Percentiles rank a stretch among this genome's conserved stretches.
Conservation (phyloP, 2,797 vertebrate species). For the Sebastes miniatus region DNA sequence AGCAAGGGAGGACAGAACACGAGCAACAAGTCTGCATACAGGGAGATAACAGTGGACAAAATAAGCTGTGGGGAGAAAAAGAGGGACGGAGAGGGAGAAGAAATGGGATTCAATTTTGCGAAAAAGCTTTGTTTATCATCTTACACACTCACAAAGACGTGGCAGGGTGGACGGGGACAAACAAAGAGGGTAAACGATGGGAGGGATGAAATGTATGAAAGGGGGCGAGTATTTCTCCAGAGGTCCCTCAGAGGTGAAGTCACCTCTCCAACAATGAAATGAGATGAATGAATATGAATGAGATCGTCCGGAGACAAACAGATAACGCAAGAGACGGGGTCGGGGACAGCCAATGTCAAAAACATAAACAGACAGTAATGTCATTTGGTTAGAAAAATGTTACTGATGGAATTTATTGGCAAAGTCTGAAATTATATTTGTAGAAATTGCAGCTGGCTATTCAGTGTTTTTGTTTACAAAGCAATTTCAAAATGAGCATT, state of each 20-base stretch:
- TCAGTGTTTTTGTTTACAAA: constrained; percentile 44
- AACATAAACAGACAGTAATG: constrained; percentile 16
- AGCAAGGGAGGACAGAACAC: background rate
- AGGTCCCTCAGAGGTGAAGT: constrained; percentile 8
- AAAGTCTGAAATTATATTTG: constrained; percentile 44
- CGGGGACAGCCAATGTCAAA: constrained; percentile 34
- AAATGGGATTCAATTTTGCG: background rate
- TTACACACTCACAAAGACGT: background rate
- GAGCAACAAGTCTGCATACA: constrained; percentile 37
- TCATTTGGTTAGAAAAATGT: constrained; percentile 7
- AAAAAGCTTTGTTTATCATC: constrained; percentile 11
- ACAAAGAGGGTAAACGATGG: background rate
- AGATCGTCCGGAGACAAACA: background rate
- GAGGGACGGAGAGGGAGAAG: background rate
- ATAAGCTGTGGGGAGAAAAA: background rate
- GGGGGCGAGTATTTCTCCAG: background rate
- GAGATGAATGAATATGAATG: constrained; percentile 39
- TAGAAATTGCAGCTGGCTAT: constrained; percentile 16
- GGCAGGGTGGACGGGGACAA: background rate
- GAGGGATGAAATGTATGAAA: background rate
- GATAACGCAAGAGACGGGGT: background rate
- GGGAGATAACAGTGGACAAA: constrained; percentile 25
- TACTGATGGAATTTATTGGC: constrained; percentile 10
- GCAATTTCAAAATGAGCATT: background rate
- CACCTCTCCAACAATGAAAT: constrained; percentile 14